A percentile compares a stretch with the other conserved stretches of the same genome.
Evolutionary conservation across 2,797 vertebrate species (phyloP).

Genomic region (Phaenicophaeus curvirostris): DNA sequence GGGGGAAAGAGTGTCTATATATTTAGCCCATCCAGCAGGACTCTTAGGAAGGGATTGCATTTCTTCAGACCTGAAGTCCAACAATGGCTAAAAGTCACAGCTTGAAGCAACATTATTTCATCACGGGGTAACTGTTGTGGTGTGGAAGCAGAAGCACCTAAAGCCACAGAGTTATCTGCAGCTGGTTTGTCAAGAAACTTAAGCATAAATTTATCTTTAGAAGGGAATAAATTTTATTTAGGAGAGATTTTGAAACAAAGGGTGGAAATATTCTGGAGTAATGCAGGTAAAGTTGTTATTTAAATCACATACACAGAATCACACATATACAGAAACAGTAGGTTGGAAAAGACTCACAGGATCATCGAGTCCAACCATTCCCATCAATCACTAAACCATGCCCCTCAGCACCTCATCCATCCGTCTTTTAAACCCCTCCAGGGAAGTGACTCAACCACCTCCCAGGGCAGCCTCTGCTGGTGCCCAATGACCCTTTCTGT

Average conservation of each 20-base stretch:
- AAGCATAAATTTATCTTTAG: slow-evolving; percentile 13
- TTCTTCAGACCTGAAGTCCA: background rate
- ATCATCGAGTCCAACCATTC: too few relatives aligned
- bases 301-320: too few relatives aligned
- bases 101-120: background rate
- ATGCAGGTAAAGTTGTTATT: slow-evolving; percentile 25
- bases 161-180: background rate
- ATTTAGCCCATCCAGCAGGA: background rate
- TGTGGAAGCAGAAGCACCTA: background rate
- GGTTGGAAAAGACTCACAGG: too few relatives aligned
- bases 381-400: too few relatives aligned
- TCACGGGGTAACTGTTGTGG: background rate
- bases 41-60: background rate
- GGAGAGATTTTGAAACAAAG: background rate
- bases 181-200: slow-evolving; percentile 12
- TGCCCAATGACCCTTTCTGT: too few relatives aligned
- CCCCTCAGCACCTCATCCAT: too few relatives aligned
- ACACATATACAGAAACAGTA: too few relatives aligned
- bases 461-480: too few relatives aligned
- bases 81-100: background rate
- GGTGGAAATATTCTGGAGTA: slow-evolving; percentile 1
- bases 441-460: too few relatives aligned
- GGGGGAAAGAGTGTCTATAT: background rate
- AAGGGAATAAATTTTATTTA: slow-evolving; percentile 40
- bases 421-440: too few relatives aligned